phyloP scores from a whole-genome alignment of 1,140 invertebrate genomes.

The fruit fly (Drosophila melanogaster) region Release_6_plus_ISO1_MT NT_033777.3:12538501-12539000 shows the following conservation, averaged over 20 bases:
- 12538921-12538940: background rate
- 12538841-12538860: constrained; percentile 50
- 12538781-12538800: constrained; percentile 72
- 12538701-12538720: constrained; percentile 76
- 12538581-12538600: constrained; percentile 66
- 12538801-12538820: constrained; percentile 73
- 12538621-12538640: too few relatives aligned
- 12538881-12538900: constrained; percentile 63
- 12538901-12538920: constrained; percentile 16
- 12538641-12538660: constrained; percentile 16
- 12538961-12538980: constrained; percentile 10
- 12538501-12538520: background rate
- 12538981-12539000: constrained; percentile 47
- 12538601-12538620: constrained; percentile 31
- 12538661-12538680: constrained; percentile 64
- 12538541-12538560: constrained; percentile 68
- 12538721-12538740: constrained; percentile 31
- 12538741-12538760: constrained; percentile 73
- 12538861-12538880: constrained; percentile 38
- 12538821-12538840: constrained; percentile 24
- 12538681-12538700: constrained; percentile 80
- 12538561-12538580: constrained; percentile 54
- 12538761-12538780: constrained; percentile 79
- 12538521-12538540: constrained; percentile 29
- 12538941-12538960: background rate